These are phyloP conservation scores for Andrena camellia DNA, from an alignment of 2,888 invertebrate genomes.

Conservation along the genomic window DNA sequence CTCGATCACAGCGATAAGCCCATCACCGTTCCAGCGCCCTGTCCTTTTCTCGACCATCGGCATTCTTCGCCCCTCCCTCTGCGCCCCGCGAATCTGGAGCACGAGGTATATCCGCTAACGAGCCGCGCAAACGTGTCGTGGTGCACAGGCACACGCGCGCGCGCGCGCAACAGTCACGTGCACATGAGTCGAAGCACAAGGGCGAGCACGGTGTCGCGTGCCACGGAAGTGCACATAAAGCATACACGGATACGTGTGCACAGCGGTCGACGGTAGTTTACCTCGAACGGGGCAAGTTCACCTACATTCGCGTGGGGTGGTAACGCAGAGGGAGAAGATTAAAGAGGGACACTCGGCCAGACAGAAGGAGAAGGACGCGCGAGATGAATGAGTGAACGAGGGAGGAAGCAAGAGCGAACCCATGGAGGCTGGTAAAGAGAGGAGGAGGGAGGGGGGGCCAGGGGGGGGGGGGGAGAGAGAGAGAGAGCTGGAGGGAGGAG, in stretches of 20 bases:
- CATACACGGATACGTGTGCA: conserved; percentile 39
- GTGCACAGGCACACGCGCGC: conserved; percentile 26
- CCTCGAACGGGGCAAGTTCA: conserved; percentile 67
- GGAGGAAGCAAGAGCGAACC: conserved; percentile 30
- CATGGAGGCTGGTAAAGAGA: neutral
- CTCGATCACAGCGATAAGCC: conserved; percentile 53
- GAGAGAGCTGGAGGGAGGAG: conserved; percentile 26
- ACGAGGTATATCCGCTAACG: conserved; percentile 55
- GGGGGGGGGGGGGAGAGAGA: too few species aligned
- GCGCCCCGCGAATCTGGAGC: conserved; percentile 58
- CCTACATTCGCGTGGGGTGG: conserved; percentile 68
- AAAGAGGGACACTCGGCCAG: conserved; percentile 57
- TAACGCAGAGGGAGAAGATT: conserved; percentile 53
- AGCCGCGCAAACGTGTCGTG: conserved; percentile 49
- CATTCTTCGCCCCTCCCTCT: neutral
- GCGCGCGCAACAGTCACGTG: neutral
- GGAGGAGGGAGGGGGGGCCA: neutral
- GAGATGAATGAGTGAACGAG: conserved; percentile 48
- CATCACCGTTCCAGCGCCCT: conserved; percentile 18
- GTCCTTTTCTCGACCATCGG: neutral
- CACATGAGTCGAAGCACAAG: neutral
- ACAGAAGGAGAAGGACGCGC: conserved; percentile 41
- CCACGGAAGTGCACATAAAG: conserved; percentile 42
- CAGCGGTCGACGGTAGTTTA: conserved; percentile 58
- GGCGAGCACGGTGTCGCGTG: conserved; percentile 27